phyloP scores from a whole-genome alignment of 2,888 invertebrate species.

The Lordiphosa fenestrarum region DNA sequence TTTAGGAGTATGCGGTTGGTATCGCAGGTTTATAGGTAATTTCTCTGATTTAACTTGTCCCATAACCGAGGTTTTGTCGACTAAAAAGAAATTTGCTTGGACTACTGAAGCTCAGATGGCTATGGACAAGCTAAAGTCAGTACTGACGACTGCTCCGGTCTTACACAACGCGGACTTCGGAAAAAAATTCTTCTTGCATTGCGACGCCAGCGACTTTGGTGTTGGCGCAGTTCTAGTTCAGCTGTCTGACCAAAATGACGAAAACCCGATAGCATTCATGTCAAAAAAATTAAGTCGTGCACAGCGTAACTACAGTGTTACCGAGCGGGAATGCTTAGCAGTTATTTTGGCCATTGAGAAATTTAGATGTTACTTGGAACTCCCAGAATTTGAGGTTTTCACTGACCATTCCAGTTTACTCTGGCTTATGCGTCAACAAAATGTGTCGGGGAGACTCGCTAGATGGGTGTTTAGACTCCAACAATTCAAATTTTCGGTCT shows the following conservation, averaged over 20 bases:
- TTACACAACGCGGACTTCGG: too few species aligned
- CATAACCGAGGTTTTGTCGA: background rate
- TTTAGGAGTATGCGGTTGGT: conserved; percentile 1
- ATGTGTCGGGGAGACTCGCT: conserved; percentile 1
- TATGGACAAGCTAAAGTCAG: too few species aligned
- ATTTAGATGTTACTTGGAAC: conserved; percentile 6
- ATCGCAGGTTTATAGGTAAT: background rate
- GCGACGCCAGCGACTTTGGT: too few species aligned
- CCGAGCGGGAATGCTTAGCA: background rate
- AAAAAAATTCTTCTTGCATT: too few species aligned
- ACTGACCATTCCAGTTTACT: conserved; percentile 9
- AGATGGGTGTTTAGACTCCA: background rate
- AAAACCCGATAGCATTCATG: conserved; percentile 1
- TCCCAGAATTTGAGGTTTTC: conserved; percentile 4
- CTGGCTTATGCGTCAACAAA: conserved; percentile 15
- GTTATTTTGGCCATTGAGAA: conserved; percentile 6
- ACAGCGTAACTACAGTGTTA: conserved; percentile 3
- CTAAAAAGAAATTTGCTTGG: too few species aligned
- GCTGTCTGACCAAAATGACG: too few species aligned
- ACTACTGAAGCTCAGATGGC: too few species aligned
- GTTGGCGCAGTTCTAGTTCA: too few species aligned
- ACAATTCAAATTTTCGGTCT: conserved; percentile 2
- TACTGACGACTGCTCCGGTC: too few species aligned
- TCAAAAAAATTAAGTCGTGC: background rate
- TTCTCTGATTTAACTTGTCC: conserved; percentile 3